Evolutionary conservation across 2,113 vertebrate genomes (phyloP), one percentile per base, ranked within the genome.

Genomic region (Paedocypris sp.): DNA sequence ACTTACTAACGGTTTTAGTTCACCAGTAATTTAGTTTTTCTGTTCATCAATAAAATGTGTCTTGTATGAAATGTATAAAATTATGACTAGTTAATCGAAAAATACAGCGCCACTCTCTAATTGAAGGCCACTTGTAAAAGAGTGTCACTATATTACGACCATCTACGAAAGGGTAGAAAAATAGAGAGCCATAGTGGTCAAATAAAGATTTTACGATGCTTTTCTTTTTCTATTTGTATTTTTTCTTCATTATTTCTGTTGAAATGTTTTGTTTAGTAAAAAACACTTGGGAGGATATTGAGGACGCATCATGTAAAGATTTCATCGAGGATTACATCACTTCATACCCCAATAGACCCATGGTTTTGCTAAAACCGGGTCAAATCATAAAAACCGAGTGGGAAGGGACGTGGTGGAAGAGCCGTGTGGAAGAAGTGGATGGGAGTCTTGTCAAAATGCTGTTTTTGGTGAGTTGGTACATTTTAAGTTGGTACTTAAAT

Each of bases 321-420:
- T 99, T 99, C 71, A 94, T 99, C 0, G 89, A 95, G 73, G 95
- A 99, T 33, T 99, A 99, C 72, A 90, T 99, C 78, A 94, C 91
- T 0, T 91, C 94, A 1, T 99, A 99, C 61, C 95, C 95, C 42
- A 98, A 95, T 83, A 79, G 95, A 0, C 95, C 95, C 15, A 99
- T 98, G 95, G 95, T 99, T 6, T 83, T 99, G 38, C 86, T 99
- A 1, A 99, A 99, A 77, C 90, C 75, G 0, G 90, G 90, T 3
- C 95, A 99, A 76, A 89, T 94, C 25, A 99, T 98, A 76, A 98
- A 98, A 81, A 99, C 95, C 0, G 95, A 99, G 67, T 99, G 94
- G 95, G 95, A 99, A 46, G 95, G 95, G 2, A 99, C 93, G 0
- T 99, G 95, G 95, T 99, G 95, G 95, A 94, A 91, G 67, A 97